Conservation (phyloP, 2,888 invertebrate genomes). For the Philonicus albiceps region DNA sequence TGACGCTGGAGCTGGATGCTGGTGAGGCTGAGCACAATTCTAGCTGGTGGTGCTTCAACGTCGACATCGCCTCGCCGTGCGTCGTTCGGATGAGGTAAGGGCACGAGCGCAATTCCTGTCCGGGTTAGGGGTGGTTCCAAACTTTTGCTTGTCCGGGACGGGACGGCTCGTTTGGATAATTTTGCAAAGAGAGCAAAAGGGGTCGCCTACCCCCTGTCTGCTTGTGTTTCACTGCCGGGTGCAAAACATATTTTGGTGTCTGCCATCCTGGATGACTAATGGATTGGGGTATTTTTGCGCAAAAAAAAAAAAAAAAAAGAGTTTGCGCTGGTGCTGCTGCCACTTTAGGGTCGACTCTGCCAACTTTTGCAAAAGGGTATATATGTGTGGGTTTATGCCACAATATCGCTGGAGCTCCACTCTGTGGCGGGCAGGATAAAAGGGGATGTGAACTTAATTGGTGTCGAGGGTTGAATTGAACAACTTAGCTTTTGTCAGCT, state of each 20-base stretch:
- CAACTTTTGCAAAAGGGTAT: not conserved
- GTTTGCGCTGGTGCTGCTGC: not conserved
- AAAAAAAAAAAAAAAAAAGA: not conserved
- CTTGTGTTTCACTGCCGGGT: not conserved
- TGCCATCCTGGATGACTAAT: not conserved
- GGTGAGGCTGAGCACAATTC: not conserved
- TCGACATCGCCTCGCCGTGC: not conserved
- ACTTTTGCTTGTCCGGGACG: not conserved
- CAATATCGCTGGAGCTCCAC: not conserved
- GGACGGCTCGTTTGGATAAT: not conserved
- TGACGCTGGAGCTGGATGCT: not conserved
- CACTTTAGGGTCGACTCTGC: not conserved
- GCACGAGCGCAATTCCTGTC: not conserved
- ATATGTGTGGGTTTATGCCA: not conserved
- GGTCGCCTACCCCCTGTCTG: not conserved
- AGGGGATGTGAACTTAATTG: not conserved
- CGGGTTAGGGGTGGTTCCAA: not conserved
- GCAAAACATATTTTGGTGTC: not conserved
- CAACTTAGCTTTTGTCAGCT: not conserved
- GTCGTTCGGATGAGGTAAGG: not conserved
- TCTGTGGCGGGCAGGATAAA: not conserved
- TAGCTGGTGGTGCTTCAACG: not conserved
- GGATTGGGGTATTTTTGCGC: not conserved
- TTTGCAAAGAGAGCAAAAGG: not conserved
- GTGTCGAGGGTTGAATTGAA: not conserved